Evolutionary conservation across 2,888 invertebrate species (phyloP), one percentile per base, ranked within the genome.

Genomic region (Mesopsocus fuscifrons): DNA sequence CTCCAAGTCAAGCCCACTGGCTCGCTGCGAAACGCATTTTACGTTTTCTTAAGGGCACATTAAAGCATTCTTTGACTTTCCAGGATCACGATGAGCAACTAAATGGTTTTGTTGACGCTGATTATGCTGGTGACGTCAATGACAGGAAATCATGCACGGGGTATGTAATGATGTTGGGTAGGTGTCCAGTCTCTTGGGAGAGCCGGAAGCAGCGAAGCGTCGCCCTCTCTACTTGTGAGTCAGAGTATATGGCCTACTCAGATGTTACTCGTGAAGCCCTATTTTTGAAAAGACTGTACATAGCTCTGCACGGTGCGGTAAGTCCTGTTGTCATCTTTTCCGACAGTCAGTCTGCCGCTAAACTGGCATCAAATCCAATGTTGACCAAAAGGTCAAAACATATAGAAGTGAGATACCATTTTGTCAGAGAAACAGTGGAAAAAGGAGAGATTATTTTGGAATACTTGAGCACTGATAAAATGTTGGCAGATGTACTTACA

Each of bases 301-400:
- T 6, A 6, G 38, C 15, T 6, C n/a, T 38, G 20, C n/a, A n/a
- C 3, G 18, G 18, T 3, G 5, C 3, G 16, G 20, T 3, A 11
- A n/a, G 3, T n/a, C 3, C 17, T 20, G 20, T 20, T 38, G 11
- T 13, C 17, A 18, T 38, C n/a, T 38, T 15, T 6, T 3, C n/a
- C 20, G 38, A 38, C 11, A 38, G 20, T 38, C 6, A 38, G 20
- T 17, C 20, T 20, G 44, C 45, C 1, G 40, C 43, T 13, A 3
- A 43, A 13, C 32, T 46, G 18, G 4, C 16, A 3, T 30, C 34
- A 16, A 42, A 34, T 32, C 32, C 42, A 9, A 33, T 32, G 16
- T 43, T 16, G 13, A 26, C 35, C n/a, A 18, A 16, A 2, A 9
- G 42, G 13, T 43, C 42, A 1, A 45, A 43, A 35, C 43, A 45